phyloP scores from a whole-genome alignment of 2,797 vertebrate genomes.

The Thaleichthys pacificus region DNA sequence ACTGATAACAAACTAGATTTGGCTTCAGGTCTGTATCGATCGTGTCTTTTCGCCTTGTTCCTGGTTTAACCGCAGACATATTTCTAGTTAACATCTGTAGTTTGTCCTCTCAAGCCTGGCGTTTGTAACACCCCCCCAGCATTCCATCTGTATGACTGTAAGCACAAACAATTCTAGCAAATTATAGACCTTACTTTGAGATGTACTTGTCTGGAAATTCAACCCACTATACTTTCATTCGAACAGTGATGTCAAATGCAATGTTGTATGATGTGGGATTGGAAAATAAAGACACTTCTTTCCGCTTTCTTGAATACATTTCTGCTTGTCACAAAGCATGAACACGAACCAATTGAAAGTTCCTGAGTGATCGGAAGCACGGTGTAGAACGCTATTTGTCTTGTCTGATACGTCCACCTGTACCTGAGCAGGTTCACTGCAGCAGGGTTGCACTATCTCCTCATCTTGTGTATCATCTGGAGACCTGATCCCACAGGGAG shows the following conservation, averaged over 20 bases:
- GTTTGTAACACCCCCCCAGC: neutral
- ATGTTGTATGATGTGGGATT: conserved; percentile 54
- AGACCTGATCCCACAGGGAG: conserved; percentile 45
- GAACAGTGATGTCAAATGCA: conserved; percentile 43
- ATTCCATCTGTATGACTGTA: neutral
- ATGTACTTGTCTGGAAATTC: too few species aligned
- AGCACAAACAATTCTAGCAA: neutral
- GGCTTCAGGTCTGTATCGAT: conserved; percentile 34
- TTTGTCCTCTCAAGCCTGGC: conserved; percentile 12
- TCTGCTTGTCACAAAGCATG: conserved; percentile 54
- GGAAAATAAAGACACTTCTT: conserved; percentile 58
- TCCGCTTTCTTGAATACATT: conserved; percentile 56
- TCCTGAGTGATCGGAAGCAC: conserved; percentile 59
- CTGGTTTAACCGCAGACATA: conserved; percentile 36
- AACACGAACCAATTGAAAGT: conserved; percentile 49
- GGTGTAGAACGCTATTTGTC: conserved; percentile 69
- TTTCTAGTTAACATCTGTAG: conserved; percentile 29
- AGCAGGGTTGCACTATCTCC: conserved; percentile 58
- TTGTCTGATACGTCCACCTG: conserved; percentile 66
- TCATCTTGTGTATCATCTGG: conserved; percentile 53
- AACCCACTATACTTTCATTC: conserved; percentile 43
- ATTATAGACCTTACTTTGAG: too few species aligned
- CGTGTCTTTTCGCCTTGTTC: conserved; percentile 3
- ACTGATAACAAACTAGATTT: conserved; percentile 24
- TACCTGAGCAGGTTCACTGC: conserved; percentile 37